A percentile compares a stretch with the other conserved stretches of the same genome.
Conservation (phyloP, 1,140 invertebrate species). For the Hylaeus anthracinus region DNA sequence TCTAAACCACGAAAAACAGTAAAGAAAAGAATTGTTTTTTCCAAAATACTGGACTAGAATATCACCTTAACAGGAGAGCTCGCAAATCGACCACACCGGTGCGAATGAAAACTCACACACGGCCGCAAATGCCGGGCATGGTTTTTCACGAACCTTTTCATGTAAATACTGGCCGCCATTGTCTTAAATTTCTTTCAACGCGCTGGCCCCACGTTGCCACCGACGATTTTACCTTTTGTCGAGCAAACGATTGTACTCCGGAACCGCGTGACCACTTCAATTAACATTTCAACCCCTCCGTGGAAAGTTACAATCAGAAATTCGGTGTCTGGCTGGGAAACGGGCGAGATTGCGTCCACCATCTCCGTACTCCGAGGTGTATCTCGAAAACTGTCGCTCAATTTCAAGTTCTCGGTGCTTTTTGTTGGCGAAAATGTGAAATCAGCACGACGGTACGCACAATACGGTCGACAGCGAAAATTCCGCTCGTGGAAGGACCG, state of each 20-base stretch:
- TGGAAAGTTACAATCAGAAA: background rate
- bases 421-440: background rate
- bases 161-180: background rate
- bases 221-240: background rate
- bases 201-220: background rate
- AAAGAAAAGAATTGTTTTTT: no score
- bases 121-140: background rate
- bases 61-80: no score
- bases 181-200: conserved; percentile 5
- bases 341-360: background rate
- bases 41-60: no score
- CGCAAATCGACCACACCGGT: background rate
- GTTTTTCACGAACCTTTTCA: background rate
- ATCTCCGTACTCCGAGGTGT: background rate
- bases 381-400: background rate
- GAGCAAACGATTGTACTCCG: background rate
- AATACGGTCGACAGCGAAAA: background rate
- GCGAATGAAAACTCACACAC: no score
- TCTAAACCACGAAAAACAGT: no score
- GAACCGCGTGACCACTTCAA: background rate
- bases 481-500: no score
- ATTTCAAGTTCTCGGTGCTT: background rate
- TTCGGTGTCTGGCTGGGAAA: background rate
- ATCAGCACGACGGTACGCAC: background rate
- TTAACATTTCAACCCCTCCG: background rate